Evolutionary conservation across 2,888 invertebrate species (phyloP).

Genomic region (Stegophylla sp.): DNA sequence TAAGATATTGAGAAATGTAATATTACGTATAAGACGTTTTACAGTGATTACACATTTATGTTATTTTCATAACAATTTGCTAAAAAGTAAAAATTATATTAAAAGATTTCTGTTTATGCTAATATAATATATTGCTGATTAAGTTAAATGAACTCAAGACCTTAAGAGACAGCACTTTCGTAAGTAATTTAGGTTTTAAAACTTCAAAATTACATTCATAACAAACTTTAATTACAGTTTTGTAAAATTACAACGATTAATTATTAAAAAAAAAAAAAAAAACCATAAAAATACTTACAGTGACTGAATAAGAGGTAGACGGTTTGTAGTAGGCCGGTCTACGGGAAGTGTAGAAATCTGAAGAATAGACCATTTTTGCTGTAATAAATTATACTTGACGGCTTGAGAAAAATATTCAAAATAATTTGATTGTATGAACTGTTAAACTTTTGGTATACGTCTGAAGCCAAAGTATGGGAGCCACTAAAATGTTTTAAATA

Average conservation of each 20-base stretch:
- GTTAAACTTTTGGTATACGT: constrained; percentile 21
- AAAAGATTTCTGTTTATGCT: too few species aligned
- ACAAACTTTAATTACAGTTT: neutral
- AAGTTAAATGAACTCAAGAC: too few species aligned
- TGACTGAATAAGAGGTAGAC: constrained; percentile 75
- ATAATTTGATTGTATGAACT: neutral
- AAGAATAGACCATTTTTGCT: constrained; percentile 85
- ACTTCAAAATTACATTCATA: neutral
- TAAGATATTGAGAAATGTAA: neutral
- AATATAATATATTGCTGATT: too few species aligned
- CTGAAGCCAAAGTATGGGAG: constrained; percentile 4
- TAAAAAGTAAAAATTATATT: too few species aligned
- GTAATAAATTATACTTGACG: neutral
- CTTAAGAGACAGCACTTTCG: too few species aligned
- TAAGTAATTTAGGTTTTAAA: neutral
- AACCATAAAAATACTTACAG: constrained; percentile 72
- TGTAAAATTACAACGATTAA: too few species aligned
- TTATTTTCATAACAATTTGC: too few species aligned
- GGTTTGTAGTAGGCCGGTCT: constrained; percentile 78
- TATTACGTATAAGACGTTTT: too few species aligned
- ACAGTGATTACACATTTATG: too few species aligned
- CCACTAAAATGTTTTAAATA: constrained; percentile 39
- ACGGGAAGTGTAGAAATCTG: constrained; percentile 89
- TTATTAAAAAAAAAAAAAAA: neutral
- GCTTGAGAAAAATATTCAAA: neutral